Conservation (phyloP, 2,888 invertebrate species). For the Fissipunctia ypsillon region DNA sequence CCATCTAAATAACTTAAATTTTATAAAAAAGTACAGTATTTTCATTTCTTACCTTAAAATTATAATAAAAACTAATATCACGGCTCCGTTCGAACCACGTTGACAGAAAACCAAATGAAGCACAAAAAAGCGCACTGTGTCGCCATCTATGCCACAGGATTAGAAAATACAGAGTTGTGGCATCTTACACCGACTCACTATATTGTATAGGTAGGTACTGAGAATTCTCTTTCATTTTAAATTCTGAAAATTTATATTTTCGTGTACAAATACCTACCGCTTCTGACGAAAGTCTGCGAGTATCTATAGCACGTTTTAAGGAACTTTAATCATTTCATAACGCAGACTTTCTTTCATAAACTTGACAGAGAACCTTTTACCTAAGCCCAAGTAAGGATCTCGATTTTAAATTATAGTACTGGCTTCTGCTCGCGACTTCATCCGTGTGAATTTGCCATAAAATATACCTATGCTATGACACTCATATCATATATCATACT, state of each 20-base stretch:
- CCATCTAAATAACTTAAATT: too few species aligned
- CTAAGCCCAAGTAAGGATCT: not conserved
- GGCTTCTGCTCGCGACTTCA: not conserved
- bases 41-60: too few species aligned
- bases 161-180: too few species aligned
- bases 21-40: too few species aligned
- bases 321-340: not conserved
- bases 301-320: not conserved
- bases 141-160: too few species aligned
- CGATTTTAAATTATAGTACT: not conserved
- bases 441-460: not conserved
- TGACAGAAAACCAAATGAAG: too few species aligned
- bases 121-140: too few species aligned
- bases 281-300: not conserved
- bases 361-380: not conserved
- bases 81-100: too few species aligned
- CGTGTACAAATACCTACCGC: not conserved
- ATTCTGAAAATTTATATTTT: not conserved
- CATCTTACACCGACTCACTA: too few species aligned
- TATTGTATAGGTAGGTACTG: not conserved
- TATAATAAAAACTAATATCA: too few species aligned
- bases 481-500: too few species aligned
- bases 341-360: not conserved
- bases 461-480: not conserved
- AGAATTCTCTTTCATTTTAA: conserved; percentile 4